phyloP scores from a whole-genome alignment of 2,888 invertebrate genomes.

The Uloborus plumipes region DNA sequence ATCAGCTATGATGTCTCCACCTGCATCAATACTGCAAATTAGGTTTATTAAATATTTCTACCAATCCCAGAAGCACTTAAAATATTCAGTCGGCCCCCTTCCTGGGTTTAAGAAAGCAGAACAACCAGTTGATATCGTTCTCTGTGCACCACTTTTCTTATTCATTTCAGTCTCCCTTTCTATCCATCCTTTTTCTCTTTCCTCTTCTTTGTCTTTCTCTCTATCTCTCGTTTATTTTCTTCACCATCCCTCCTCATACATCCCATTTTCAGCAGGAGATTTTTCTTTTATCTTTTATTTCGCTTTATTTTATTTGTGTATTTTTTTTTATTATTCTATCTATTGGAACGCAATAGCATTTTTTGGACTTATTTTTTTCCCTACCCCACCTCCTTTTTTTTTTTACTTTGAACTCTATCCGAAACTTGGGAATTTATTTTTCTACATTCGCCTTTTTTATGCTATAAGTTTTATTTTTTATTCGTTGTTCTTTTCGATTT shows the following conservation, averaged over 20 bases:
- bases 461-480: background rate
- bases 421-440: constrained; percentile 23
- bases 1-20: too few species aligned
- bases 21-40: too few species aligned
- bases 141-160: constrained; percentile 18
- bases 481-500: constrained; percentile 15
- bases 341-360: too few species aligned
- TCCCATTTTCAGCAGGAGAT: background rate
- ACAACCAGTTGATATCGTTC: constrained; percentile 59
- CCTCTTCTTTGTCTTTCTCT: background rate
- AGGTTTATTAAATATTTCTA: too few species aligned
- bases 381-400: constrained; percentile 13
- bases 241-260: background rate
- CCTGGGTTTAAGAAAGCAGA: constrained; percentile 7
- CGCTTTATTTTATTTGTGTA: constrained; percentile 13
- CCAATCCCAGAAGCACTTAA: background rate
- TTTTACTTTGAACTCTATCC: constrained; percentile 46
- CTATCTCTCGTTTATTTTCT: background rate
- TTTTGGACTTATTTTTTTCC: background rate
- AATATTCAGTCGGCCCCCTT: constrained; percentile 31
- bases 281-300: constrained; percentile 7
- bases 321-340: background rate
- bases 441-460: constrained; percentile 2
- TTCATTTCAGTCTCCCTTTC: constrained; percentile 58
- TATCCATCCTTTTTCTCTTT: constrained; percentile 16